Conservation (phyloP, 2,113 vertebrate species). For the Eubucco bourcierii region DNA sequence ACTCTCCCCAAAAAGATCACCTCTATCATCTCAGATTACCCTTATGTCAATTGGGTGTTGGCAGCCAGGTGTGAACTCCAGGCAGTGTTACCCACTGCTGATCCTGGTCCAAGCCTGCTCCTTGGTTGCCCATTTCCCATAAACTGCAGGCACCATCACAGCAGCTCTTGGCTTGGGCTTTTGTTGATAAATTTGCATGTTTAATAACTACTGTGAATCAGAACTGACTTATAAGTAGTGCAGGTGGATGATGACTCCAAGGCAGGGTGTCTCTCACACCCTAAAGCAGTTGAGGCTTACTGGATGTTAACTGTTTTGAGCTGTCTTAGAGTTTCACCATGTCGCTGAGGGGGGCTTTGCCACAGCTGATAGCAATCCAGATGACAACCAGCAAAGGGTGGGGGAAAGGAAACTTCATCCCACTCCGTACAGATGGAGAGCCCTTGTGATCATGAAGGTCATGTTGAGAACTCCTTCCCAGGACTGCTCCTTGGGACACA, state of each 20-base stretch:
- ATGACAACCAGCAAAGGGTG: background rate
- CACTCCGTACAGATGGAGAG: background rate
- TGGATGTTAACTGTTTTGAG: background rate
- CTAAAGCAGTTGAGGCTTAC: background rate
- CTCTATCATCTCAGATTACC: background rate
- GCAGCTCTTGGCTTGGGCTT: background rate
- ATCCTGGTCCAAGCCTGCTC: background rate
- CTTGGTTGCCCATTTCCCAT: background rate
- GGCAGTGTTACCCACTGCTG: background rate
- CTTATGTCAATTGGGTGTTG: background rate
- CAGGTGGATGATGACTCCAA: background rate
- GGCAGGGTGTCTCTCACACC: background rate
- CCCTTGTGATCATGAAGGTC: background rate
- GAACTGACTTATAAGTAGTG: background rate
- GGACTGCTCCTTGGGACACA: background rate
- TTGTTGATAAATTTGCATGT: background rate
- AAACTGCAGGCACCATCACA: background rate
- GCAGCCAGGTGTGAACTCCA: background rate
- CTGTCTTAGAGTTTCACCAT: background rate
- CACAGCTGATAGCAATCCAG: background rate
- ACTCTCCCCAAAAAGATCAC: background rate
- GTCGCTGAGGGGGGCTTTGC: rapidly evolving
- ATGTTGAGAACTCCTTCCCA: background rate
- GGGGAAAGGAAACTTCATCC: background rate
- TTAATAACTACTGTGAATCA: background rate